Base-by-base conservation (phyloP, 1,140 invertebrate species). In the Spodoptera litura region DNA sequence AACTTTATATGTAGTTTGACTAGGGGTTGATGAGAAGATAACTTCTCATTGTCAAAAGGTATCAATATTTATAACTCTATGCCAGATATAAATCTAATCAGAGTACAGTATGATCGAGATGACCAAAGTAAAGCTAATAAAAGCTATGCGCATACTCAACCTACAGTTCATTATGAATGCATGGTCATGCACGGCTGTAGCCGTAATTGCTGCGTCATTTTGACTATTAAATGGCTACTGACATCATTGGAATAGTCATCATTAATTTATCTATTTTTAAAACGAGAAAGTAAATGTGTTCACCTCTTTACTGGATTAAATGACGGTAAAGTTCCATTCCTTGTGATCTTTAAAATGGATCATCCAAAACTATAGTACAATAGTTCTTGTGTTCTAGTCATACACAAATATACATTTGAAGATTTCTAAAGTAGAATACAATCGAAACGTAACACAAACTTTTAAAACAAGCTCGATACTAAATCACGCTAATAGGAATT, bases 401-500 rank as follows among this genome's bases (percentile, higher is more conserved):
- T 20, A 38, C 6, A 38, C 4, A 38, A 5, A 38, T 38, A 5
- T 2, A 38, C 35, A 38, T 38, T 38, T 38, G 6, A 38, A 38
- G 35, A 38, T 0, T 38, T 5, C 35, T 38, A 8, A 38, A 38
- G 35, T 8, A 44, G 38, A 8, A 4, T 44, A 44, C 38, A 44
- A 44, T 38, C 53, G 27, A 27, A 56, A 31, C n/a, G 2, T 12
- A 10, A 31, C 15, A 25, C 27, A 59, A n/a, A 25, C n/a, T 61
- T 59, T 61, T 74, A 49, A 74, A 74, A 74, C 56, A 73, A 61
- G 20, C 13, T 20, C 13, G 31, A 10, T 15, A 11, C 11, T 79
- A 75, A 77, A 31, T 59, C 38, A 38, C 44, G 74, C 75, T 81
- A 81, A 81, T 66, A 49, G 38, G 10, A 15, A 70, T 5, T 52